Conservation (phyloP, 2,888 invertebrate genomes). For the Dynastes grantii region DNA sequence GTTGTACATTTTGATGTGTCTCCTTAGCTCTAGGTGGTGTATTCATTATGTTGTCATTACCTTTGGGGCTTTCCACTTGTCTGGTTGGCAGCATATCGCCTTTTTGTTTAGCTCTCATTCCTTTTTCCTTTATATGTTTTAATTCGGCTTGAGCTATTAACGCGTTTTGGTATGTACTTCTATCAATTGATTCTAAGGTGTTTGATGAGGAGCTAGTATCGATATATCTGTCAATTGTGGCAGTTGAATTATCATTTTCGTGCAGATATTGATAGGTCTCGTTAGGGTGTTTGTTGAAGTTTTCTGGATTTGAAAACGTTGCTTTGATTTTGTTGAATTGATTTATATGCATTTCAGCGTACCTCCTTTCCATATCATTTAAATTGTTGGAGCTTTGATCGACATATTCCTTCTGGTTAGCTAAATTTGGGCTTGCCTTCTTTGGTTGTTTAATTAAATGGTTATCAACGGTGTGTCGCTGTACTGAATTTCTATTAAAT, state of each 20-base stretch:
- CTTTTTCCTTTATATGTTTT: slow-evolving; percentile 55
- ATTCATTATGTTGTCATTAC: slow-evolving; percentile 50
- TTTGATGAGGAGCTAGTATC: slow-evolving; percentile 68
- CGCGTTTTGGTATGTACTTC: slow-evolving; percentile 61
- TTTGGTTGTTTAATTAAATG: slow-evolving; percentile 38
- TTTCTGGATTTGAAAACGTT: slow-evolving; percentile 59
- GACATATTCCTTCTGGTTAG: slow-evolving; percentile 34
- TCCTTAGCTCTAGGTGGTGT: slow-evolving; percentile 66
- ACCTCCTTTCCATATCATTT: slow-evolving; percentile 61
- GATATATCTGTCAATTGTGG: slow-evolving; percentile 61
- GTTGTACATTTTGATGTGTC: slow-evolving; percentile 64
- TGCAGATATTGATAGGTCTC: slow-evolving; percentile 40
- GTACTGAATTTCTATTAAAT: slow-evolving; percentile 61
- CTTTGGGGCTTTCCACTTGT: slow-evolving; percentile 1
- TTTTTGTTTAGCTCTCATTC: slow-evolving; percentile 51
- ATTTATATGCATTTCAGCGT: slow-evolving; percentile 64
- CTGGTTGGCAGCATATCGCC: slow-evolving; percentile 3
- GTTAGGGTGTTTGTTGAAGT: slow-evolving; percentile 24
- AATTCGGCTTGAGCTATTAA: slow-evolving; percentile 57
- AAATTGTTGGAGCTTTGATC: slow-evolving; percentile 45
- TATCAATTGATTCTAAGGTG: slow-evolving; percentile 66
- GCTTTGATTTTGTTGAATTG: slow-evolving; percentile 63
- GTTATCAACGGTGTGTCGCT: slow-evolving; percentile 61
- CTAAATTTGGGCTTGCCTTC: background rate
- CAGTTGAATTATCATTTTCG: slow-evolving; percentile 27